Evolutionary conservation across 2,113 vertebrate species (phyloP).

Genomic region (Eolophus roseicapilla): DNA sequence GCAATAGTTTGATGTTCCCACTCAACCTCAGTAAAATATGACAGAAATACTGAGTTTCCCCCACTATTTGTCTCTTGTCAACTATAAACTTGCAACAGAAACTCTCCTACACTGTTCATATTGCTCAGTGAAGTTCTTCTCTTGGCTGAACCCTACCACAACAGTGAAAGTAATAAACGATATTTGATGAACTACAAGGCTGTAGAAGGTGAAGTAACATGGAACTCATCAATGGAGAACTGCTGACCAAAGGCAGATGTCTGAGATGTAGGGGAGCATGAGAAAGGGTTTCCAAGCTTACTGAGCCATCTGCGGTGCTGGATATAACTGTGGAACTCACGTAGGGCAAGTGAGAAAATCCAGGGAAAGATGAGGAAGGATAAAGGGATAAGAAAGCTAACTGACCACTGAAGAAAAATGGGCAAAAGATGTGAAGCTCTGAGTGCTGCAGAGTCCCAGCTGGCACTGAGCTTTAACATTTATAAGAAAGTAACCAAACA

Average conservation of each 20-base stretch:
- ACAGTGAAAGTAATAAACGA: neutral
- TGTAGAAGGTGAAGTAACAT: neutral
- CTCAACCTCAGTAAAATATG: neutral
- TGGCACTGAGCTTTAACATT: neutral
- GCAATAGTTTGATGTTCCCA: neutral
- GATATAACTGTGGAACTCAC: neutral
- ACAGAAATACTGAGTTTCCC: conserved; percentile 6
- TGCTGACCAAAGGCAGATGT: neutral
- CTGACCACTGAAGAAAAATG: neutral
- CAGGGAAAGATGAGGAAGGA: neutral
- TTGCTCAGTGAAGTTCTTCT: neutral
- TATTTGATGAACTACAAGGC: neutral
- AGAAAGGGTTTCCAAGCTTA: neutral
- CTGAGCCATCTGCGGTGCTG: neutral
- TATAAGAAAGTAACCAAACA: neutral
- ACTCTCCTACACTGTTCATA: neutral
- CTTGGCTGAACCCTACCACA: neutral
- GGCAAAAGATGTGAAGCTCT: neutral
- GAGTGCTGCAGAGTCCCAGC: neutral
- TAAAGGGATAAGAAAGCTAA: neutral
- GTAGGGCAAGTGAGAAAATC: neutral
- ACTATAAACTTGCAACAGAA: neutral
- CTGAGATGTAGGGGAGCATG: neutral
- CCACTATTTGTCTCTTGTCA: neutral
- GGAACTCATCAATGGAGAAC: neutral